Evolutionary conservation across 2,888 invertebrate species (phyloP), one percentile per base, ranked within the genome.

Genomic region (Drosophila robusta): DNA sequence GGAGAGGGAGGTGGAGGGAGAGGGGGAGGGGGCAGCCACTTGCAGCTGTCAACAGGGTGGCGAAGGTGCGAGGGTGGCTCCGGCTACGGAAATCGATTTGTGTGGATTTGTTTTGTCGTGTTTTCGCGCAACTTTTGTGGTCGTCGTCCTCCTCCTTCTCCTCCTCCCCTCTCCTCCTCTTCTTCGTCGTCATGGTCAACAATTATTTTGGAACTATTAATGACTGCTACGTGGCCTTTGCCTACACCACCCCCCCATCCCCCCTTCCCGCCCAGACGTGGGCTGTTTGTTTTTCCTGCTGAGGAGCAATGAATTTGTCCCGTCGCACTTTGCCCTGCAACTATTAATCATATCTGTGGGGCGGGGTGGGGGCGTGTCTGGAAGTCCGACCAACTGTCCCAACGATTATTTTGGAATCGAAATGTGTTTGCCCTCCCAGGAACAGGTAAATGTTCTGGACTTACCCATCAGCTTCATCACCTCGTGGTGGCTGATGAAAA

Each of bases 391-490:
- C 38, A 67, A 58, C 57, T 62, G 57, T 51, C 34, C 39, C 61
- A 29, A 44, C 49, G 52, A 73, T 78, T 74, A 54, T 56, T 57
- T 68, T 67, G 51, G 38, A 66, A 75, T 74, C 54, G 62, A 69
- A 63, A 41, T 51, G 54, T 63, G 51, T 49, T 32, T 29, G 39
- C 4, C 47, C 56, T 34, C 39, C 7, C 24, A 8, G 9, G 3
- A 2, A 44, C 22, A 26, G 26, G 41, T 5, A 5, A 5, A 12
- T 12, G 11, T 32, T 46, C 18, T 18, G 51, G 46, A 93, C 95
- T 95, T 93, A 96, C 96, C 96, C 92, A 96, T 93, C 87, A 96
- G 93, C 93, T 95, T 96, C 94, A 95, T 95, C 90, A 96, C 95
- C 93, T 96, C 96, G 76, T 95, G 94, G 92, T 95, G 95, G 92